Base-by-base conservation (phyloP, 1,140 invertebrate genomes). In the Bilobella aurantiaca region DNA sequence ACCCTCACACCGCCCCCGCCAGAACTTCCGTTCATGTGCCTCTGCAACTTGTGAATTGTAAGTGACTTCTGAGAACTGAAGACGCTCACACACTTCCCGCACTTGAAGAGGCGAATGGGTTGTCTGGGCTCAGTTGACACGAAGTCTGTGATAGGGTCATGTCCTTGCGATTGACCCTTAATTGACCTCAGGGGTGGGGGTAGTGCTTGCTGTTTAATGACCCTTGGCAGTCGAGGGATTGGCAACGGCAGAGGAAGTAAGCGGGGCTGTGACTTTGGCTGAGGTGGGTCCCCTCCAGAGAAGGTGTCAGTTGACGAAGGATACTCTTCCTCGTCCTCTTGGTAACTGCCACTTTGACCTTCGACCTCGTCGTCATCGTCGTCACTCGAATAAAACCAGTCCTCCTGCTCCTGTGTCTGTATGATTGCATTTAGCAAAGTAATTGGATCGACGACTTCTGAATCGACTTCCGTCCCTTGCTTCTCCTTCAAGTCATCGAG, bases 401-500 rank as follows among this genome's bases (percentile, higher is more conserved):
- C 59, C 30, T 66, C 18, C 23, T 53, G 18, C 29, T n/a, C 49
- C 21, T 62, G 34, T 27, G 31, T 28, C 42, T 31, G 23, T 59
- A 58, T 64, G 21, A 1, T 28, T 31, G 30, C 25, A 32, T 37
- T 31, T 8, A 64, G 23, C 28, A 32, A 62, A 61, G n/a, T 32
- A 62, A 32, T 64, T 1, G 64, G 14, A 29, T 57, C 42, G 66
- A 18, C 31, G 3, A 49, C 63, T 47, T 47, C 62, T 63, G 60
- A 29, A 53, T 49, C 27, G 2, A 60, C 18, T 47, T 63, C 58
- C 65, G 60, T 5, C 32, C 65, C 21, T 3, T 14, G 28, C 25
- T 59, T 64, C 56, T n/a, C n/a, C n/a, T 63, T 25, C 56, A 53
- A 12, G 47, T 62, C 28, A 53, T 46, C 32, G 74, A 87, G 53